These are phyloP conservation scores for Champsocephalus esox DNA, from an alignment of 2,797 vertebrate species.

Conservation along the genomic window DNA sequence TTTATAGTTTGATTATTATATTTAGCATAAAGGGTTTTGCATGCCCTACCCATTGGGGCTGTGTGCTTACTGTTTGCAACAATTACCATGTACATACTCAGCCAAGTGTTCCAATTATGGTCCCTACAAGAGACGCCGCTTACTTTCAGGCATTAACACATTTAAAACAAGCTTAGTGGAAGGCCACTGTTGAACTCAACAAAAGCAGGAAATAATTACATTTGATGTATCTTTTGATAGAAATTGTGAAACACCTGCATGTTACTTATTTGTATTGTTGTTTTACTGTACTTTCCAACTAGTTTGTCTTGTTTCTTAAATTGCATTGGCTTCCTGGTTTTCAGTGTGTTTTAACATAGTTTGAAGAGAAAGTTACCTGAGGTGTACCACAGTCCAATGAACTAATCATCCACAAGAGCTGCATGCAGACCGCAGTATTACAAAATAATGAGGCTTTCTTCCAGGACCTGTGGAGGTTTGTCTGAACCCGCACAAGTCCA, in stretches of 20 bases:
- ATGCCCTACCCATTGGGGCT: background rate
- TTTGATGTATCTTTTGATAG: background rate
- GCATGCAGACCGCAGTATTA: background rate
- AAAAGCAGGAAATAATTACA: background rate
- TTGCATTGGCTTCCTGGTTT: background rate
- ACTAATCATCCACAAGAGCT: background rate
- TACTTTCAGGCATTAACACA: background rate
- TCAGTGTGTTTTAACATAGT: background rate
- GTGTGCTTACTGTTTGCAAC: background rate
- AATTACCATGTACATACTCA: background rate
- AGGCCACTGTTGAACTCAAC: background rate
- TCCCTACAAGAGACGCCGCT: background rate
- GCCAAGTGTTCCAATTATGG: background rate
- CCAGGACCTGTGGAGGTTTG: background rate
- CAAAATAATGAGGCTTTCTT: background rate
- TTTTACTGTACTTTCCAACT: background rate
- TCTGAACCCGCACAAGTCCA: background rate
- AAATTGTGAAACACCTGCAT: background rate
- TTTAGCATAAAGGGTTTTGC: conserved; percentile 6
- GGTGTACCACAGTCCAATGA: background rate
- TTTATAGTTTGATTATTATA: conserved; percentile 22
- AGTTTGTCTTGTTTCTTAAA: background rate
- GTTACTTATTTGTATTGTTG: background rate
- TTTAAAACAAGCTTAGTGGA: background rate
- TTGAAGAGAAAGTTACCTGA: background rate